Evolutionary conservation across 2,888 invertebrate species (phyloP).

Genomic region (Macrophya annulata): DNA sequence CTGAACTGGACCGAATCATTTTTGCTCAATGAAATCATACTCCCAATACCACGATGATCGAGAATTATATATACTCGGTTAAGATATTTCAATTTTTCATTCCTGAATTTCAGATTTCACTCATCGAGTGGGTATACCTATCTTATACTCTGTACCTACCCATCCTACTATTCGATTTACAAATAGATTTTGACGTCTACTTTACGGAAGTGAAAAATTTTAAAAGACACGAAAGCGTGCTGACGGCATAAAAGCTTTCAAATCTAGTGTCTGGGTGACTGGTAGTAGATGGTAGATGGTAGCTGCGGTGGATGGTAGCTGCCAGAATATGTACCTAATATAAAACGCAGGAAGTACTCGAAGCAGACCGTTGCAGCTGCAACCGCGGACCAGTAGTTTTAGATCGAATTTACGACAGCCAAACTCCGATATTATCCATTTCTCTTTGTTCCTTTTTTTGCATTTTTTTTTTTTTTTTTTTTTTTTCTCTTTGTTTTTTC

Average conservation of each 20-base stretch:
- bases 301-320: slow-evolving; percentile 1
- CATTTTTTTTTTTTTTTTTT: background rate
- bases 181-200: slow-evolving; percentile 37
- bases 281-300: background rate
- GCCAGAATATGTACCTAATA: slow-evolving; percentile 30
- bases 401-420: slow-evolving; percentile 41
- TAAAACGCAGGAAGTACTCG: background rate
- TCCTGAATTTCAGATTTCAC: background rate
- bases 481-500: background rate
- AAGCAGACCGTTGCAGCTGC: slow-evolving; percentile 3
- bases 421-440: slow-evolving; percentile 40
- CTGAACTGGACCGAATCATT: slow-evolving; percentile 49
- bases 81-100: background rate
- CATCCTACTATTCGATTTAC: background rate
- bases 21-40: slow-evolving; percentile 14
- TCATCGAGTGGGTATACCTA: background rate
- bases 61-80: background rate
- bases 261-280: slow-evolving; percentile 31
- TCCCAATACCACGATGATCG: background rate
- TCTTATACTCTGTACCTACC: background rate
- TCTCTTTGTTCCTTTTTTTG: background rate
- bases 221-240: slow-evolving; percentile 20
- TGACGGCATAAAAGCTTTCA: slow-evolving; percentile 52
- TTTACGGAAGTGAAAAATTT: background rate
- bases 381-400: slow-evolving; percentile 27